phyloP scores from a whole-genome alignment of 2,888 invertebrate species.

The Athalia cordata region DNA sequence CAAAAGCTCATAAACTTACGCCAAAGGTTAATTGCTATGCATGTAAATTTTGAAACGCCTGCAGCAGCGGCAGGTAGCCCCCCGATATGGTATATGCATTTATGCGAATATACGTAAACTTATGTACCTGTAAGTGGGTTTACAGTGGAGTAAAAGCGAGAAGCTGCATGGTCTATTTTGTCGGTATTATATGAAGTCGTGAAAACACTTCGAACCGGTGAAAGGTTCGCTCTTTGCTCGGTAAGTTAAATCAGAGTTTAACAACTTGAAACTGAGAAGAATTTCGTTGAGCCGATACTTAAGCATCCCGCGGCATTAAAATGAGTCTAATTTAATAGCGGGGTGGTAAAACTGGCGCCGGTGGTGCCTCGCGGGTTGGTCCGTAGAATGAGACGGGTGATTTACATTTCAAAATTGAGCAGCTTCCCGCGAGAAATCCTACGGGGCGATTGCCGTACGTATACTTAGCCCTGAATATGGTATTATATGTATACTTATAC shows the following conservation, averaged over 20 bases:
- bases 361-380: background rate
- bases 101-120: too few species aligned
- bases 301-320: background rate
- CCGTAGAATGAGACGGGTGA: background rate
- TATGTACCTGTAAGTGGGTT: background rate
- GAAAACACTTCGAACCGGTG: conserved; percentile 13
- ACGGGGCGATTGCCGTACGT: background rate
- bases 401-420: background rate
- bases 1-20: conserved; percentile 20
- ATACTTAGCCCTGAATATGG: background rate
- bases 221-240: background rate
- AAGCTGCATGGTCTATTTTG: background rate
- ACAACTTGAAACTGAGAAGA: background rate
- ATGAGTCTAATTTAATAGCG: background rate
- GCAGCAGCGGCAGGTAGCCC: too few species aligned
- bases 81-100: too few species aligned
- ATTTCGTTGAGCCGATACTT: background rate
- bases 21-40: conserved; percentile 11
- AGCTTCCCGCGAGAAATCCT: background rate
- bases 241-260: conserved; percentile 13
- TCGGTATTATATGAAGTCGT: conserved; percentile 10
- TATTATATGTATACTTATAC: background rate
- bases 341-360: too few species aligned
- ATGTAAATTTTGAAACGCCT: too few species aligned
- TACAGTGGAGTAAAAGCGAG: background rate